Percentiles rank a stretch among this genome's conserved stretches.
Conservation (phyloP, 2,113 vertebrate genomes). For the Hemichromis elongatus region DNA sequence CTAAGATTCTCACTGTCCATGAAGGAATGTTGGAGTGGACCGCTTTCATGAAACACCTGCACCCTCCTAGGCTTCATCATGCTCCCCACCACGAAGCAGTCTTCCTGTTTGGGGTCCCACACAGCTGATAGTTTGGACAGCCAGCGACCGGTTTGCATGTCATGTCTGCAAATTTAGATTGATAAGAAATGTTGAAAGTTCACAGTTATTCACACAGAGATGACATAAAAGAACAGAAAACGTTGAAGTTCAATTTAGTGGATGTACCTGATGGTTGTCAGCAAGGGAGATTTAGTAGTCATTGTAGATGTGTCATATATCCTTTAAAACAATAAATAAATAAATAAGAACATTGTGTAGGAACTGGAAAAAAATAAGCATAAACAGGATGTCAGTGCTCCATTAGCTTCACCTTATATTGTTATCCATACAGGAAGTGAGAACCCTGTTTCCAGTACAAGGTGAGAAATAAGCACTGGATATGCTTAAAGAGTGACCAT, state of each 20-base stretch:
- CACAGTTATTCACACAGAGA: background rate
- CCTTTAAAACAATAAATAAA: conserved; percentile 41
- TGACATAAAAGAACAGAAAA: background rate
- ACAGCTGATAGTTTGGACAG: conserved; percentile 75
- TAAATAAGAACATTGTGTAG: background rate
- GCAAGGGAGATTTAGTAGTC: conserved; percentile 6
- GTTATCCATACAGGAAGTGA: conserved; percentile 81
- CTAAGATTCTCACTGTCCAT: conserved; percentile 53
- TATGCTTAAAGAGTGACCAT: conserved; percentile 73
- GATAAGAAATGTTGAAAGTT: background rate
- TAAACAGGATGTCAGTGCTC: background rate
- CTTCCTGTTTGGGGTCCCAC: conserved; percentile 88
- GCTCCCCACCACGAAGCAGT: conserved; percentile 82
- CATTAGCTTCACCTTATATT: conserved; percentile 75
- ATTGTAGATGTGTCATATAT: conserved; percentile 80
- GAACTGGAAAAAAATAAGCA: background rate
- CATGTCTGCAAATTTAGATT: conserved; percentile 61
- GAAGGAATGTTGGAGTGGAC: conserved; percentile 70
- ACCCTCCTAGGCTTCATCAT: conserved; percentile 70
- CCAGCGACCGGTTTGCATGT: conserved; percentile 78
- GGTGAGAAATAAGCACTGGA: conserved; percentile 87
- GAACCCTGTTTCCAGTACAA: conserved; percentile 76
- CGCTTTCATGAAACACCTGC: conserved; percentile 75
- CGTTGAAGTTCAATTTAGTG: background rate
- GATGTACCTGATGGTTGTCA: conserved; percentile 74